Base-by-base conservation (phyloP, 2,888 invertebrate species). In the Cerastis leucographa region DNA sequence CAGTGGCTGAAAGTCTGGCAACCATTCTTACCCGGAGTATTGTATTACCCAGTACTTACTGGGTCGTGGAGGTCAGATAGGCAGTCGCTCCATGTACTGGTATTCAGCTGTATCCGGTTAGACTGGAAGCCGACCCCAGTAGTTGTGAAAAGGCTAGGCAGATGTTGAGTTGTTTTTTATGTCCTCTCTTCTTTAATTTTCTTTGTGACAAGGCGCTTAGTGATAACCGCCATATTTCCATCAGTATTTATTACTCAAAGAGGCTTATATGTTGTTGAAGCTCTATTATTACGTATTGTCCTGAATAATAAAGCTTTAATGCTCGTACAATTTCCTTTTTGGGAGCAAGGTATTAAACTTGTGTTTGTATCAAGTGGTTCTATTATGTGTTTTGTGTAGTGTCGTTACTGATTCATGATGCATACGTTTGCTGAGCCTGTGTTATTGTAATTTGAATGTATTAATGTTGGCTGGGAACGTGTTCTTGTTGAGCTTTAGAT, bases 231-330 rank as follows among this genome's bases (percentile, higher is more conserved):
- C 68, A 75, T 77, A 77, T 64, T 81, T 62, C 25, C 74, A 12
- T 67, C 75, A 56, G 79, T 81, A 81, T 87, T 88, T 78, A 86
- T 86, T 86, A 78, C 74, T 86, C 71, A 67, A 78, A 78, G 81
- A 78, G 71, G 84, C 84, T 84, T 81, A 80, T 75, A 76, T 77
- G 71, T 80, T 80, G 64, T 78, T 81, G 68, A 84, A 86, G 78
- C 81, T 78, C 66, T 73, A 80, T 86, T 75, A 84, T 86, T 78
- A 75, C 66, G 64, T 67, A 76, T 74, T 71, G 68, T 71, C 54
- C 51, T 69, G 73, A 86, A 86, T 80, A 81, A 84, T 76, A 71
- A 12, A 78, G 74, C 35, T 35, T 51, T 67, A 73, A 73, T 72
- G 65, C 61, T 67, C 40, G n/a, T 56, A 65, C 51, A 79, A 71